Base-by-base conservation (phyloP, 2,797 vertebrate species). In the Carapus acus region DNA sequence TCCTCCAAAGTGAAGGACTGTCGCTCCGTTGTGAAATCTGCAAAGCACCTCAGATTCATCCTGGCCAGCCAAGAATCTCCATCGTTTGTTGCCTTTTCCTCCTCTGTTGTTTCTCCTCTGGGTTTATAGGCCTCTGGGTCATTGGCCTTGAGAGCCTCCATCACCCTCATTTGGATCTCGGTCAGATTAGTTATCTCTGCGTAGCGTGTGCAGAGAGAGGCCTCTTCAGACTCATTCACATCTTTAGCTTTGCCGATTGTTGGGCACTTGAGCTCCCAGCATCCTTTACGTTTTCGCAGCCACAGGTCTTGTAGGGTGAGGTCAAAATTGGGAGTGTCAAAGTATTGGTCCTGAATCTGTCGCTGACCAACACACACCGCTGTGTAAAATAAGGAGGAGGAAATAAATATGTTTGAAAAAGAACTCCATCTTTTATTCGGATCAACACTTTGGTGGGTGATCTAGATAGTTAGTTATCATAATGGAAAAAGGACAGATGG, bases 251-350 rank as follows among this genome's bases (percentile, higher is more conserved):
- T n/a, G 6, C 15, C 24, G 20, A 8, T 43, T 3, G 44, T 43
- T 0, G 86, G 75, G 64, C 83, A 87, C 74, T 91, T 91, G 17
- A 91, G 79, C 73, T 91, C 89, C 86, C 86, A 90, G 65, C 67
- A 78, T 69, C 73, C 86, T 66, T 85, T 64, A 6, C 89, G 85
- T 50, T 80, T 78, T 39, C 89, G 86, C 54, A 91, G 74, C 88
- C 89, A 91, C 59, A 77, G 64, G 74, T 90, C 79, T 42, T 58
- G 82, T 34, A 88, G 44, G 22, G 89, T 91, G 43, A 90, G 78
- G 53, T 74, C 42, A 61, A 86, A 88, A 42, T 67, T 71, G 4
- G 74, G 56, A 3, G 83, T 83, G 71, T 91, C 89, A 58, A 84
- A 90, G 70, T 91, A 91, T 62, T 74, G 78, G 76, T 91, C 89